Conservation (phyloP, 1,140 invertebrate species). For the Theocolax elegans region DNA sequence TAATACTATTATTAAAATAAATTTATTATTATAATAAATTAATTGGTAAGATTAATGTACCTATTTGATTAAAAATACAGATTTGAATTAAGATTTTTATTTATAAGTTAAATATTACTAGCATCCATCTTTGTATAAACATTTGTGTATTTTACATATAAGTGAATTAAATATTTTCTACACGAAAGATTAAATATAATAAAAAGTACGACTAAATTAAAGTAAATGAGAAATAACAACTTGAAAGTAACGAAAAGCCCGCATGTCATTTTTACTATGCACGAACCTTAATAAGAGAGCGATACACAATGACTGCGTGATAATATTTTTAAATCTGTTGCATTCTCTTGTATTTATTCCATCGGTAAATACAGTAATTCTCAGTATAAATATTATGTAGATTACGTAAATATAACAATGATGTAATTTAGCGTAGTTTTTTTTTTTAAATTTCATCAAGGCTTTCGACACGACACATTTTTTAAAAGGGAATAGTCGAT, state of each 20-base stretch:
- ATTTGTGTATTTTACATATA: too few relatives aligned
- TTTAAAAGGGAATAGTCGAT: background rate
- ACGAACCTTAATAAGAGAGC: conserved; percentile 51
- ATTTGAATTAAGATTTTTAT: too few relatives aligned
- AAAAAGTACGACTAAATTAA: too few relatives aligned
- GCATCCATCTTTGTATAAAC: too few relatives aligned
- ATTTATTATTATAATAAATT: too few relatives aligned
- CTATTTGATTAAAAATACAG: too few relatives aligned
- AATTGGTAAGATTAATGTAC: too few relatives aligned
- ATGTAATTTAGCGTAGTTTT: conserved; percentile 8
- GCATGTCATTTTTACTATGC: conserved; percentile 41
- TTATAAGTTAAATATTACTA: too few relatives aligned
- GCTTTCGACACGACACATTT: conserved; percentile 3
- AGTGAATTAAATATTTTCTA: too few relatives aligned
- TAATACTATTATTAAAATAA: too few relatives aligned
- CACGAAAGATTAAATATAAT: too few relatives aligned
- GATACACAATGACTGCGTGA: conserved; percentile 48
- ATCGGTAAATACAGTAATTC: conserved; percentile 21
- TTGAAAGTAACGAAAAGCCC: conserved; percentile 3
- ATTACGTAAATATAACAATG: conserved; percentile 34
- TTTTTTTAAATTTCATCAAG: conserved; percentile 11
- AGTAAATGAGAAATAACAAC: conserved; percentile 16
- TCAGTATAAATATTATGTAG: conserved; percentile 14
- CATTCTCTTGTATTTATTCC: conserved; percentile 2
- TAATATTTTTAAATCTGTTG: conserved; percentile 1